These are phyloP conservation scores for Rhinatrema bivittatum DNA, from an alignment of 2,797 vertebrate genomes.

Conservation along the genomic window DNA sequence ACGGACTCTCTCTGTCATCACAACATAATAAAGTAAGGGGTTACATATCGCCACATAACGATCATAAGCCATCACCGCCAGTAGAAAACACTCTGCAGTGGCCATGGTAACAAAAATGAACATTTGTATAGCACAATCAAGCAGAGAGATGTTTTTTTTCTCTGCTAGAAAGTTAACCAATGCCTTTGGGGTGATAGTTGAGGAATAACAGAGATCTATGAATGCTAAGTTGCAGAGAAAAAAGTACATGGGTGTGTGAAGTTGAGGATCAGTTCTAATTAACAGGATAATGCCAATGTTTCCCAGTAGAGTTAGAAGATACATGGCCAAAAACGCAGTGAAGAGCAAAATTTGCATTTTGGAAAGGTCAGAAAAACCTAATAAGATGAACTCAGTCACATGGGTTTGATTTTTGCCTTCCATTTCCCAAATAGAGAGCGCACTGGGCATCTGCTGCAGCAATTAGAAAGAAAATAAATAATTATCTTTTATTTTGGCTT, in stretches of 20 bases:
- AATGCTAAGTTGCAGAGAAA: slow-evolving; percentile 5
- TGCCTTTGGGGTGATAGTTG: slow-evolving; percentile 7
- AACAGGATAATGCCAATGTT: too few species aligned
- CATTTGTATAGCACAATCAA: slow-evolving; percentile 1
- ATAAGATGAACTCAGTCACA: too few species aligned
- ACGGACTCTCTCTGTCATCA: background rate
- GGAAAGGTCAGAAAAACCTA: too few species aligned
- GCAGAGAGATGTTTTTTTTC: background rate
- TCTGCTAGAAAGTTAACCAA: background rate
- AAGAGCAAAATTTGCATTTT: too few species aligned
- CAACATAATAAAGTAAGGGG: background rate
- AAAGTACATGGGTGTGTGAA: slow-evolving; percentile 6
- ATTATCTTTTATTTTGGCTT: too few species aligned
- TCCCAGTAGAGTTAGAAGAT: too few species aligned
- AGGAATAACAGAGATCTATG: slow-evolving; percentile 8
- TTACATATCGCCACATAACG: slow-evolving; percentile 1
- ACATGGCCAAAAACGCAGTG: too few species aligned
- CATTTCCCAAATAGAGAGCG: too few species aligned
- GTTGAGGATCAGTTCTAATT: too few species aligned
- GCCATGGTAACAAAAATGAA: slow-evolving; percentile 4
- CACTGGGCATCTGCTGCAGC: too few species aligned
- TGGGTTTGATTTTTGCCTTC: too few species aligned
- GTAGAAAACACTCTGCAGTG: slow-evolving; percentile 1
- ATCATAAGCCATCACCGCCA: slow-evolving; percentile 5
- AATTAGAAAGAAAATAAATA: too few species aligned